Conservation (phyloP, 2,797 vertebrate genomes). For the Chelonia mydas region DNA sequence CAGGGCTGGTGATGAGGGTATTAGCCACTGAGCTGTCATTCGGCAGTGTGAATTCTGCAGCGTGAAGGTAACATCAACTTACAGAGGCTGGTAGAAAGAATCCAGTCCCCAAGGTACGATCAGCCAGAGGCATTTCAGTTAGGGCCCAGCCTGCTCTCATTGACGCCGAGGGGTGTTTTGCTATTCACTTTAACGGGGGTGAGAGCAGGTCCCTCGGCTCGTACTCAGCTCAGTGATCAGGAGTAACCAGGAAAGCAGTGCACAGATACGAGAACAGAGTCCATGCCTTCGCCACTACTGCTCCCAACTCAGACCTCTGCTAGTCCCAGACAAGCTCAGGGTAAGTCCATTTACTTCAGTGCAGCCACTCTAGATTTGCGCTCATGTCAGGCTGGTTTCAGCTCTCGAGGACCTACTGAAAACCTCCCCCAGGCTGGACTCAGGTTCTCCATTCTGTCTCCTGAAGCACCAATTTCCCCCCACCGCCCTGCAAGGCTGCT, state of each 20-base stretch:
- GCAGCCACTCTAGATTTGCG: neutral
- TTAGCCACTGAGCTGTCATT: fast-evolving
- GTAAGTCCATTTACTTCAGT: neutral
- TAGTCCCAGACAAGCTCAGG: neutral
- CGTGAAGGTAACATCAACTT: fast-evolving
- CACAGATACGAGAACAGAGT: too few species aligned
- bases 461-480: fast-evolving
- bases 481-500: neutral
- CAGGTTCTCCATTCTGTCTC: neutral
- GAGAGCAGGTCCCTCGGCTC: neutral
- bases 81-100: neutral
- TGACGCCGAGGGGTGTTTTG: too few species aligned
- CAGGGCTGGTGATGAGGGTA: neutral
- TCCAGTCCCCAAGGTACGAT: fast-evolving
- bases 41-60: fast-evolving
- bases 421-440: neutral
- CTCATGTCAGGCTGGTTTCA: neutral
- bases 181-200: neutral
- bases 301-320: neutral
- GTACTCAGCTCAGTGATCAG: too few species aligned
- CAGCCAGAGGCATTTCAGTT: fast-evolving
- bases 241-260: neutral
- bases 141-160: neutral
- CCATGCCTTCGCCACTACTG: neutral
- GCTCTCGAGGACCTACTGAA: neutral